phyloP scores from a whole-genome alignment of 2,888 invertebrate genomes.

The Protonemura montana region DNA sequence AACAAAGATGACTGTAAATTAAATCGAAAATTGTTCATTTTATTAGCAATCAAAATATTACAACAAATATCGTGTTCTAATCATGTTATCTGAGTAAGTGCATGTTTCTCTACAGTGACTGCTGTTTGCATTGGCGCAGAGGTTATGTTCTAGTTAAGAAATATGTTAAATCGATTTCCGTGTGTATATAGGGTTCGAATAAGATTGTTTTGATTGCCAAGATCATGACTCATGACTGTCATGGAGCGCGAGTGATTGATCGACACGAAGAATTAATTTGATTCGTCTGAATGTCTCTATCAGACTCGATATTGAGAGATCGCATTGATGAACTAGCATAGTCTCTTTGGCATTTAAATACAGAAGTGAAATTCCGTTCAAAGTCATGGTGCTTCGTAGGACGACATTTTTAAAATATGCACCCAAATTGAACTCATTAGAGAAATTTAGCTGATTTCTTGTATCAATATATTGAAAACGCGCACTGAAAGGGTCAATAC shows the following conservation, averaged over 20 bases:
- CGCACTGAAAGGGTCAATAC: too few relatives aligned
- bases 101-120: background rate
- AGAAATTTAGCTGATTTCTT: too few relatives aligned
- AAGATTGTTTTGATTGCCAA: conserved; percentile 7
- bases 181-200: background rate
- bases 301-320: background rate
- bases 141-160: background rate
- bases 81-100: background rate
- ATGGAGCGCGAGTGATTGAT: background rate
- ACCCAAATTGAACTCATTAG: too few relatives aligned
- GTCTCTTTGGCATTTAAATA: background rate
- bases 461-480: too few relatives aligned
- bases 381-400: too few relatives aligned
- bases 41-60: background rate
- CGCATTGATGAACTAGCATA: background rate
- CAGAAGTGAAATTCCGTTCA: too few relatives aligned
- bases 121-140: background rate
- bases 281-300: background rate
- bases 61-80: background rate
- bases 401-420: too few relatives aligned
- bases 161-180: background rate
- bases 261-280: background rate
- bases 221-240: conserved; percentile 4
- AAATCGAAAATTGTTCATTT: background rate
- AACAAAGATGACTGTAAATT: too few relatives aligned